Evolutionary conservation across 2,113 vertebrate genomes (phyloP).

Genomic region (Syngnathus scovelli): DNA sequence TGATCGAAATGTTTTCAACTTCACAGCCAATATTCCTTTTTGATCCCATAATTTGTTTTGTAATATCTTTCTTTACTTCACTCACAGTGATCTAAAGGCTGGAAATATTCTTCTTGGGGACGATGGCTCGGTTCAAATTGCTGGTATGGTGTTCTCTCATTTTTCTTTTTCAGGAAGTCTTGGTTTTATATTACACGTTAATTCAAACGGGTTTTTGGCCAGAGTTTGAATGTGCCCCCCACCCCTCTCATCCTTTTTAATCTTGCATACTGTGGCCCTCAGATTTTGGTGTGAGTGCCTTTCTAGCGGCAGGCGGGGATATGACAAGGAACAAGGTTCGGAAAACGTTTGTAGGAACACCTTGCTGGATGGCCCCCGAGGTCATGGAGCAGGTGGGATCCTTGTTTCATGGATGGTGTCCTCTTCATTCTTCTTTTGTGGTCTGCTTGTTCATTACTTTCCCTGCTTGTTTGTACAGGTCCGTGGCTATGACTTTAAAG

Average conservation of each 20-base stretch:
- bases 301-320: conserved; percentile 93
- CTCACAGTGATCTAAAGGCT: conserved; percentile 89
- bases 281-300: conserved; percentile 98
- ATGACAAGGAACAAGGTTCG: conserved; percentile 97
- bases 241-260: not conserved
- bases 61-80: conserved; percentile 26
- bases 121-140: conserved; percentile 93
- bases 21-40: not conserved
- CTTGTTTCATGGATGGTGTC: not conserved
- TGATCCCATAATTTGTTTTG: not conserved
- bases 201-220: not conserved
- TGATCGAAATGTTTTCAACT: not conserved
- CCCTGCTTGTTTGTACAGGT: conserved; percentile 72
- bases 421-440: not conserved
- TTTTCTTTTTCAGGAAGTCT: not conserved
- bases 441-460: not conserved
- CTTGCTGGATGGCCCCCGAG: conserved; percentile 99
- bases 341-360: conserved; percentile 96
- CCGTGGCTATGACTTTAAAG: conserved; percentile 97
- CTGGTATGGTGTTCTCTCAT: conserved; percentile 72
- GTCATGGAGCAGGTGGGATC: conserved; percentile 93
- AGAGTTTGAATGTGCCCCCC: no score
- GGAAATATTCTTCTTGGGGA: conserved; percentile 96
- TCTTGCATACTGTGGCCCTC: not conserved
- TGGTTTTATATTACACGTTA: not conserved